Evolutionary conservation across 2,113 vertebrate genomes (phyloP).

Genomic region (Hystrix cristata): DNA sequence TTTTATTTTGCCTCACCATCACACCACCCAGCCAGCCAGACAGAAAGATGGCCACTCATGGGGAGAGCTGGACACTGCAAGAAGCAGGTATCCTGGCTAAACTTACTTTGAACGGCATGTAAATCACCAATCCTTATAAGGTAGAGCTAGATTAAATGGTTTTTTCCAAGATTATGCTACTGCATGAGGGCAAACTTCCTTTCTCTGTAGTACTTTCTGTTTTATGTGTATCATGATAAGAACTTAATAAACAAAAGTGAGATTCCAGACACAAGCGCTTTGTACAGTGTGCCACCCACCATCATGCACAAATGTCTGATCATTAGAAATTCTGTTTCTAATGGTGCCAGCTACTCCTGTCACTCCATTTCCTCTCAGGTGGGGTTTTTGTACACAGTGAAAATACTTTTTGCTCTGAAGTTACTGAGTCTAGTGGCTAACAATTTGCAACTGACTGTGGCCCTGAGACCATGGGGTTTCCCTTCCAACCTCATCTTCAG

Average conservation of each 20-base stretch:
- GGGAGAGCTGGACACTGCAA: not conserved
- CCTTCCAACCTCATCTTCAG: not conserved
- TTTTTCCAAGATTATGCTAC: not conserved
- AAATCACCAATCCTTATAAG: not conserved
- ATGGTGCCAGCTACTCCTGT: rapidly evolving
- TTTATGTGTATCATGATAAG: not conserved
- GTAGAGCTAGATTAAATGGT: not conserved
- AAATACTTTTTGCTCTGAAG: not conserved
- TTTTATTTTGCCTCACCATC: no score
- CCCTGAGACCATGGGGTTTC: not conserved
- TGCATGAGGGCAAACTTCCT: not conserved
- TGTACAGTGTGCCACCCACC: not conserved
- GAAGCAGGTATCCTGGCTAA: not conserved
- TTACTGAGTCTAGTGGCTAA: not conserved
- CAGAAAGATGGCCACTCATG: not conserved
- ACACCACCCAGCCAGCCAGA: not conserved
- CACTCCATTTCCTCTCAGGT: not conserved
- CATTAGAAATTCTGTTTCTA: not conserved
- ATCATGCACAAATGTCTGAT: not conserved
- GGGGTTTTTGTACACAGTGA: not conserved
- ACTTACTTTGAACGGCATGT: not conserved
- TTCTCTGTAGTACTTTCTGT: not conserved
- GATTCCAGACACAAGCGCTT: not conserved
- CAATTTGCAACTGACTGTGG: not conserved
- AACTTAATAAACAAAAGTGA: not conserved